A percentile compares a stretch with the other conserved stretches of the same genome.
phyloP scores from a whole-genome alignment of 1,140 invertebrate genomes.

The Bilobella aurantiaca region DNA sequence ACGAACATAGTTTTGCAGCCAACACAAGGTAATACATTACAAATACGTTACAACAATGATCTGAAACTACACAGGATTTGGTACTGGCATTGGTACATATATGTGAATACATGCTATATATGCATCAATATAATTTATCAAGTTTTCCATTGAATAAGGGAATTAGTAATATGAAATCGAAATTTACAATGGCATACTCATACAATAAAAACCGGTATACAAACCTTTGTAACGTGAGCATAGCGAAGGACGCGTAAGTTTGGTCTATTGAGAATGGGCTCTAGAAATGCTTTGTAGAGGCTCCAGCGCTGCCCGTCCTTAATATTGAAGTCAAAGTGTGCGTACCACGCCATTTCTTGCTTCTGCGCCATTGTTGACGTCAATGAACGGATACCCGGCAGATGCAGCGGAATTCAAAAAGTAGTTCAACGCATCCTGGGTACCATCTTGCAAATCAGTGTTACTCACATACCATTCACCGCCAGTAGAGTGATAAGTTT shows the following conservation, averaged over 20 bases:
- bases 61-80: no score
- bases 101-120: no score
- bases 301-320: background rate
- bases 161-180: no score
- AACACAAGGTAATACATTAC: no score
- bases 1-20: no score
- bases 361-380: background rate
- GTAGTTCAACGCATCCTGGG: conserved; percentile 56
- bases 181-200: no score
- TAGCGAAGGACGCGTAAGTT: conserved; percentile 56
- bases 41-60: no score
- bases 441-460: background rate
- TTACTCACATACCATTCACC: conserved; percentile 2
- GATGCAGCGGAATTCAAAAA: conserved; percentile 53
- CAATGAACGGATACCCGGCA: background rate
- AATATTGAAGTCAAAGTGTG: background rate
- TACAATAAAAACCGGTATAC: no score
- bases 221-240: conserved; percentile 39
- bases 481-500: conserved; percentile 5
- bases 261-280: conserved; percentile 50
- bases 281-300: conserved; percentile 46
- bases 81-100: no score
- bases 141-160: no score
- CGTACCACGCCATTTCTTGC: conserved; percentile 38
- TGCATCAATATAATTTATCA: no score